These are phyloP conservation scores for Grammomys surdaster DNA, from an alignment of 2,113 vertebrate species.

Conservation along the genomic window DNA sequence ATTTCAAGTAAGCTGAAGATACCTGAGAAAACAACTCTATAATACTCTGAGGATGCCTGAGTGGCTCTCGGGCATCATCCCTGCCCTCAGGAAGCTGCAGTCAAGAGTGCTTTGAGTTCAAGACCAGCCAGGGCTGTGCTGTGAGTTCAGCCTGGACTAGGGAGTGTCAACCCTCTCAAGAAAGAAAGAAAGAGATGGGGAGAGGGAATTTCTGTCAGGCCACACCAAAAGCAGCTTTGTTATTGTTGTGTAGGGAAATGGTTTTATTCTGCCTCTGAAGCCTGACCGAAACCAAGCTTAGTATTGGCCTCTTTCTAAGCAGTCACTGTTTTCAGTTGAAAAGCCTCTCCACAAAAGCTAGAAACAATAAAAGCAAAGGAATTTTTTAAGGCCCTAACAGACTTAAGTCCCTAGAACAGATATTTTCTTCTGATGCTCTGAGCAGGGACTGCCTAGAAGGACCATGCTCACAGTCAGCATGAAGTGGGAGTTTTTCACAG, in stretches of 20 bases:
- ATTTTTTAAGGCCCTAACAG: not conserved
- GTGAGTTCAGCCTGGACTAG: not conserved
- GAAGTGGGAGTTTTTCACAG: not conserved
- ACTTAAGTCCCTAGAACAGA: not conserved
- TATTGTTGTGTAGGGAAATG: not conserved
- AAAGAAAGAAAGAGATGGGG: not conserved
- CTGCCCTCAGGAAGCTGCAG: not conserved
- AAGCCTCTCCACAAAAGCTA: not conserved
- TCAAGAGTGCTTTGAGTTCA: not conserved
- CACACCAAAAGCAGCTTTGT: not conserved
- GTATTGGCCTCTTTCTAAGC: not conserved
- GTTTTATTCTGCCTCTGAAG: not conserved
- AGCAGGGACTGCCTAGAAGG: not conserved
- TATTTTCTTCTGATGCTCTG: not conserved
- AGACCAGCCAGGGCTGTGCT: not conserved
- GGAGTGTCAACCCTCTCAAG: not conserved
- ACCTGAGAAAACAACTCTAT: not conserved
- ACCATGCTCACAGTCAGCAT: accelerated
- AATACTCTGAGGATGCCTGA: not conserved
- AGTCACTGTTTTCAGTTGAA: not conserved
- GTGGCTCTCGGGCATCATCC: not conserved
- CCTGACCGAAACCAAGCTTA: not conserved
- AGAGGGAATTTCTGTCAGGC: not conserved
- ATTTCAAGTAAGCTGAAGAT: constrained; percentile 21
- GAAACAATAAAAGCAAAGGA: not conserved